These are phyloP conservation scores for Dicerorhinus sumatrensis DNA, from an alignment of 2,113 vertebrate genomes.

Conservation along the genomic window DNA sequence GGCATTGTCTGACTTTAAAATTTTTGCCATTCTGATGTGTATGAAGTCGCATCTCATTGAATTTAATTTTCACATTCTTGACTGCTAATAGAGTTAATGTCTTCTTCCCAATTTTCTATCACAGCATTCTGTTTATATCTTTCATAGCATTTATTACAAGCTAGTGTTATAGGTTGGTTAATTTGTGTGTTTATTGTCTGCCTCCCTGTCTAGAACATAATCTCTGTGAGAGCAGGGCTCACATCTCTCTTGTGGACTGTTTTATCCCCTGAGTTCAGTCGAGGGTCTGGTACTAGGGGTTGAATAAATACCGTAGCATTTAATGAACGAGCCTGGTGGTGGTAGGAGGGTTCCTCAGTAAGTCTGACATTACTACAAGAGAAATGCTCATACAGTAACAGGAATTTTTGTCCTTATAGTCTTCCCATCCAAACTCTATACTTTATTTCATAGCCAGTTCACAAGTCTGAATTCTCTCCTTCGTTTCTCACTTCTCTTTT, in stretches of 20 bases:
- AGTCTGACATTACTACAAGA: background rate
- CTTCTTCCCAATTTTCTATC: conserved; percentile 28
- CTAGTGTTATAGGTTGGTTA: background rate
- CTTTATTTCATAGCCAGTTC: conserved; percentile 11
- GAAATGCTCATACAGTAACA: background rate
- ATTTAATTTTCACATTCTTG: conserved; percentile 12
- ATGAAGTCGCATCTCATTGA: background rate
- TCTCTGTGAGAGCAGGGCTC: background rate
- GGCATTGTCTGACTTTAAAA: background rate
- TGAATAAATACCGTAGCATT: background rate
- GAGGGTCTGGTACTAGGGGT: background rate
- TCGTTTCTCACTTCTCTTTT: background rate
- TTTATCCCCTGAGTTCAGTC: background rate
- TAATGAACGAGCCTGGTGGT: background rate
- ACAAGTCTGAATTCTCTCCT: background rate
- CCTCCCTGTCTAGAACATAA: background rate
- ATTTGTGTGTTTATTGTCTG: conserved; percentile 9
- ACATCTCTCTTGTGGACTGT: conserved; percentile 23
- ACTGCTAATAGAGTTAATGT: conserved; percentile 20
- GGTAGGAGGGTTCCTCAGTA: background rate
- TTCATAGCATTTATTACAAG: conserved; percentile 10
- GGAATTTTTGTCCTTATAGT: conserved; percentile 16
- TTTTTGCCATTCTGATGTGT: background rate
- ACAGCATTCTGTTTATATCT: background rate
- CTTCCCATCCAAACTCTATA: background rate